phyloP scores from a whole-genome alignment of 1,140 invertebrate genomes.

The Sarcophaga bullata region DNA sequence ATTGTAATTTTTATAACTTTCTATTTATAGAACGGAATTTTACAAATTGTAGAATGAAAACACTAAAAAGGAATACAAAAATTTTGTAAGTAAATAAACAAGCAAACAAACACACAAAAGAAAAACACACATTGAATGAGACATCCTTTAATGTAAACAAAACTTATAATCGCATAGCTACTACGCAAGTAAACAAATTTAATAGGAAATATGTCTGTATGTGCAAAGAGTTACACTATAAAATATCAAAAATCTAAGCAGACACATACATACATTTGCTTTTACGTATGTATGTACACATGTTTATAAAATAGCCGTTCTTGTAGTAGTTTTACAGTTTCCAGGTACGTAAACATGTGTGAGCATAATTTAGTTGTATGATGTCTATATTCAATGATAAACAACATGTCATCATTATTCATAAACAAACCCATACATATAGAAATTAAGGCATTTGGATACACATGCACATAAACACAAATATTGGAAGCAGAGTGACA shows the following conservation, averaged over 20 bases:
- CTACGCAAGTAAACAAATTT: neutral
- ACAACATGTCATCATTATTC: constrained; percentile 20
- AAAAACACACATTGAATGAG: neutral
- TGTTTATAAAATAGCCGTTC: neutral
- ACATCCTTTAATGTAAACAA: neutral
- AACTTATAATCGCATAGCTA: neutral
- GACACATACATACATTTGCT: neutral
- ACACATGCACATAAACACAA: too few relatives aligned
- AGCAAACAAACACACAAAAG: neutral
- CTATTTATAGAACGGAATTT: too few relatives aligned
- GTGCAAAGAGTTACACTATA: neutral
- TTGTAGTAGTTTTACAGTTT: neutral
- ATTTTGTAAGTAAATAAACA: neutral
- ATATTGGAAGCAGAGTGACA: too few relatives aligned
- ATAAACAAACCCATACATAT: neutral
- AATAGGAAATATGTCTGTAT: neutral
- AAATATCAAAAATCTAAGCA: neutral
- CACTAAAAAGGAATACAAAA: neutral
- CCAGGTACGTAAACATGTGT: neutral
- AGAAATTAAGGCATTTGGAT: neutral
- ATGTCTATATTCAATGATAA: neutral
- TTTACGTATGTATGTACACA: neutral
- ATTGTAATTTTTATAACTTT: too few relatives aligned
- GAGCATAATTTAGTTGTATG: neutral
- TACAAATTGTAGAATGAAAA: too few relatives aligned